Evolutionary conservation across 2,797 vertebrate species (phyloP), one percentile per base, ranked within the genome.

Genomic region (Ceryle rudis): DNA sequence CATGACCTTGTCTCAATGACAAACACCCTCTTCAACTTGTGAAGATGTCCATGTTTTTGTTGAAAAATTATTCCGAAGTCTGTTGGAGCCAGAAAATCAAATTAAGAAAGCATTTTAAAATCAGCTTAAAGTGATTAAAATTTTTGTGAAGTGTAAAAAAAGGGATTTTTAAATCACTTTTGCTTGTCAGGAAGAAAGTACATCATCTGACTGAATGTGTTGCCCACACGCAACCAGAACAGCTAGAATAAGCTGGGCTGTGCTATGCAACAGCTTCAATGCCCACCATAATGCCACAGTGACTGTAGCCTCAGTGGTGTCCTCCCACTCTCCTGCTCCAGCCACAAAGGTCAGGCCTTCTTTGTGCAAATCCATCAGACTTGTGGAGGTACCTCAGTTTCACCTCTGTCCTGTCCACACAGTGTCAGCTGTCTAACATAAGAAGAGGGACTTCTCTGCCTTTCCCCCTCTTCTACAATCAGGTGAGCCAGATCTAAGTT

Each of bases 61-160:
- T 52, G 57, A 39, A 78, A 89, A 93, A 75, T 26, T 4, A 87
- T 77, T 85, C n/a, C 21, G 11, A 91, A 69, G 29, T 29, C 78
- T 81, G 54, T 60, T 92, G 58, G 69, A 91, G 72, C 86, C 79
- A 94, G 81, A 95, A 95, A 96, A 96, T 86, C 71, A 87, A 86
- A 90, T 96, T 95, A 87, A 61, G 55, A 83, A 93, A 86, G 81
- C 86, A 83, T 95, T 93, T 91, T 11, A 96, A 93, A 94, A 91
- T 89, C 93, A 95, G 86, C 93, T 94, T 96, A 89, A 92, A 93
- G 74, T 19, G 92, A 97, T 97, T 96, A 93, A 95, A 49, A 91
- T 91, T 91, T 93, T 95, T 96, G 81, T 91, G 64, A 94, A 87
- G 88, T 93, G 78, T 87, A 77, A 90, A 93, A 92, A 94, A 96